These are phyloP conservation scores for Acleris emargana DNA, from an alignment of 2,888 invertebrate genomes.

Conservation along the genomic window DNA sequence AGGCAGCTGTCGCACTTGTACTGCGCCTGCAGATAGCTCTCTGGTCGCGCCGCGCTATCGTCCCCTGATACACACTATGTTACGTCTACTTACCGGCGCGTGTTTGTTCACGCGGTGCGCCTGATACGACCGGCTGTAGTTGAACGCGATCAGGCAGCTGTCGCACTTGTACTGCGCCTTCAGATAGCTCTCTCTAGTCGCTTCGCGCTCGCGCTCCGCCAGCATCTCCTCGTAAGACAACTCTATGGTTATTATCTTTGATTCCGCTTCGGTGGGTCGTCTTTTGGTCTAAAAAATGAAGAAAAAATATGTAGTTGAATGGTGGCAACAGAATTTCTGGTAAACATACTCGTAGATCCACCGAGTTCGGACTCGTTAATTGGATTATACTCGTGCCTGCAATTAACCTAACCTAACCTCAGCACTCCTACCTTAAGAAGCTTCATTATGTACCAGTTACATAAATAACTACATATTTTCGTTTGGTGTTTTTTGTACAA, in stretches of 20 bases:
- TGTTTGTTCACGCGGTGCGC: slow-evolving; percentile 55
- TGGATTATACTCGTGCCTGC: no score
- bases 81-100: slow-evolving; percentile 48
- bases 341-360: no score
- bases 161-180: slow-evolving; percentile 56
- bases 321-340: no score
- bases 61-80: neutral
- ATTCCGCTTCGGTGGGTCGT: slow-evolving; percentile 11
- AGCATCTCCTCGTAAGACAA: slow-evolving; percentile 64
- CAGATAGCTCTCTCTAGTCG: slow-evolving; percentile 45
- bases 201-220: slow-evolving; percentile 52
- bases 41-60: no score
- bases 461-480: no score
- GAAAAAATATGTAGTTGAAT: neutral
- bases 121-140: slow-evolving; percentile 49
- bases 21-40: no score
- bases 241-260: slow-evolving; percentile 50
- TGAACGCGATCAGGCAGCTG: slow-evolving; percentile 56
- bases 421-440: no score
- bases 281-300: slow-evolving; percentile 10
- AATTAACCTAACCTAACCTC: no score
- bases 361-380: no score
- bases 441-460: no score
- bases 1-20: slow-evolving; percentile 60
- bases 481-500: no score